Evolutionary conservation across 1,140 invertebrate genomes (phyloP), one percentile per base, ranked within the genome.

Genomic region (Physella acuta): DNA sequence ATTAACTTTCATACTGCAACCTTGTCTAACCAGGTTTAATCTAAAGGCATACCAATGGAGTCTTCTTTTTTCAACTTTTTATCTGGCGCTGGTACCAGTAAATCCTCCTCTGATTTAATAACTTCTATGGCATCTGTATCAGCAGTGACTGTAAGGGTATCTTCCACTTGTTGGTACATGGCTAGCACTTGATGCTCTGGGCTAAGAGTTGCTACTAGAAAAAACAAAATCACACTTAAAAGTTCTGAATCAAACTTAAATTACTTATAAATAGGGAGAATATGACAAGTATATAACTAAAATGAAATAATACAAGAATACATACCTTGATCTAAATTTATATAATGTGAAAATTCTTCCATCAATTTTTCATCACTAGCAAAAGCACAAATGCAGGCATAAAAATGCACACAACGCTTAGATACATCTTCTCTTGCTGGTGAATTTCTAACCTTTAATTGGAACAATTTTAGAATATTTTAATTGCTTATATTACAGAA

Each of bases 331-430:
- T 89, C 88, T 53, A 88, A 80, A 76, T 88, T 87, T n/a, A 91
- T 87, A 73, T 89, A 91, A 81, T 87, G 87, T 52, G 87, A 83
- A 86, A 92, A 93, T 80, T 93, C 91, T 73, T 89, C 87, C 36
- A 86, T 81, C 68, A 91, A 85, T 77, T 89, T 89, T 20, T 87
- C 82, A 83, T 92, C 89, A 81, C 91, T 91, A n/a, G 90, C 89
- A 86, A 93, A 91, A 56, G 91, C 91, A 85, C 90, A 90, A 34
- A 92, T 85, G 81, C 91, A 92, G n/a, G 91, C 89, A 84, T 92
- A 92, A 83, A 86, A 87, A 76, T 88, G 88, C 59, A 88, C 81
- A 82, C 86, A 87, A 66, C 82, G 75, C 59, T 83, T 82, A 28
- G 76, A 68, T 53, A 68, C 71, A 37, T 82, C 82, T 63, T 82